Evolutionary conservation across 2,888 invertebrate species (phyloP).

Genomic region (Gymnosoma rotundatum): DNA sequence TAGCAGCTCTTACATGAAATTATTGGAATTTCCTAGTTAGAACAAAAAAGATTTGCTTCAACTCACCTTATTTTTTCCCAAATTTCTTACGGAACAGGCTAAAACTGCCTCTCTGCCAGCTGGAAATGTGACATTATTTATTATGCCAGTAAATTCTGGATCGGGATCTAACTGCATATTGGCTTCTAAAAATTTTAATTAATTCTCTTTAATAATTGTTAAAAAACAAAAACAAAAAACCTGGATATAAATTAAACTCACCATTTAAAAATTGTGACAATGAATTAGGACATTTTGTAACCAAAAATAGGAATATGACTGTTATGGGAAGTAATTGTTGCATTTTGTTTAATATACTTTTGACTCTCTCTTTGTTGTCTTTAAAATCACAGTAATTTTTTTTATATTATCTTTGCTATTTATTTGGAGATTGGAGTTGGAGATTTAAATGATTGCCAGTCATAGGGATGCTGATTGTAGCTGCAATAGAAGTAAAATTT

Average conservation of each 20-base stretch:
- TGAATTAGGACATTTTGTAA: constrained; percentile 77
- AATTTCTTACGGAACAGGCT: constrained; percentile 81
- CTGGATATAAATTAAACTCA: constrained; percentile 68
- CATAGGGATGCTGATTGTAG: constrained; percentile 11
- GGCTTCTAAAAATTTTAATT: constrained; percentile 72
- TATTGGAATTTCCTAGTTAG: too few species aligned
- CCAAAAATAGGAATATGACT: constrained; percentile 78
- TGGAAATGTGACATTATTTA: constrained; percentile 82
- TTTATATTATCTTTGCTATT: background rate
- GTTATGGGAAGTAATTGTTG: constrained; percentile 74
- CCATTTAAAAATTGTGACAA: constrained; percentile 79
- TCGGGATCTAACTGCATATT: constrained; percentile 81
- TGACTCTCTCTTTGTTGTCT: background rate
- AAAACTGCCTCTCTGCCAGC: constrained; percentile 82
- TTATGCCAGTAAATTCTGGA: constrained; percentile 82
- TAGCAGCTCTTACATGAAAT: too few species aligned
- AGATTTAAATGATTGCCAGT: background rate
- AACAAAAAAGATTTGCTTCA: background rate
- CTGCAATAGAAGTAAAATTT: background rate
- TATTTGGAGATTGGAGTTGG: background rate
- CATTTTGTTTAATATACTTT: constrained; percentile 71
- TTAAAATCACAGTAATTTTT: constrained; percentile 36
- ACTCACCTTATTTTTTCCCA: constrained; percentile 82
- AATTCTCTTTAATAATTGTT: too few species aligned
- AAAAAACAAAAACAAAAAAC: too few species aligned